A percentile compares a stretch with the other conserved stretches of the same genome.
Conservation (phyloP, 2,797 vertebrate genomes). For the Apogon talboti region DNA sequence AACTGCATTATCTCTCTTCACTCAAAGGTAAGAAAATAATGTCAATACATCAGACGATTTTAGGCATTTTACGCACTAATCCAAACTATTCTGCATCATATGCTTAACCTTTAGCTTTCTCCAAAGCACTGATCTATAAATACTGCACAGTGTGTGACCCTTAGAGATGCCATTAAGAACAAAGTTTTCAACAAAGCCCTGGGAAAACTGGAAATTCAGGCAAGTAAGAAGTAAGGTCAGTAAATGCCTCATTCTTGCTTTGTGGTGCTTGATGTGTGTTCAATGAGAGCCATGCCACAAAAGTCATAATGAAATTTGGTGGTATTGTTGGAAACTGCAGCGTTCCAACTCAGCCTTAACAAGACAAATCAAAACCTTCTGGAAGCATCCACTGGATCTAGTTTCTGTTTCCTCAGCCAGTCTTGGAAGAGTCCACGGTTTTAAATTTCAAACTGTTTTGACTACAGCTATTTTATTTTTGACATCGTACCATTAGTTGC, state of each 20-base stretch:
- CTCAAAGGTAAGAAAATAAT: too few relatives aligned
- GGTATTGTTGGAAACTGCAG: conserved; percentile 31
- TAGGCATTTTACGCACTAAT: too few relatives aligned
- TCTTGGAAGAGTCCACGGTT: conserved; percentile 33
- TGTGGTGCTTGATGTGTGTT: conserved; percentile 5
- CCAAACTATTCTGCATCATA: too few relatives aligned
- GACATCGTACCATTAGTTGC: background rate
- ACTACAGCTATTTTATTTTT: conserved; percentile 23
- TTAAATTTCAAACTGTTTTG: conserved; percentile 49
- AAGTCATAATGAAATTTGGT: conserved; percentile 39
- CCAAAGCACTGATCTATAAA: background rate
- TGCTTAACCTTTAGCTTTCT: background rate
- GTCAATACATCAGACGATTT: too few relatives aligned
- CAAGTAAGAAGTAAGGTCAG: conserved; percentile 2
- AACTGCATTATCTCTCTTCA: too few relatives aligned
- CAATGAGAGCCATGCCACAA: conserved; percentile 9
- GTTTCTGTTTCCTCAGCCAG: conserved; percentile 38
- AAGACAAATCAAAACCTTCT: conserved; percentile 44
- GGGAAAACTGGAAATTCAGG: conserved; percentile 17
- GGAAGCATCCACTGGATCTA: conserved; percentile 36
- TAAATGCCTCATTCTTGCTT: conserved; percentile 10
- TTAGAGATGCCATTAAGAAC: background rate
- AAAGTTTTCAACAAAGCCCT: conserved; percentile 11
- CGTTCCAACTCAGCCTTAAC: conserved; percentile 11
- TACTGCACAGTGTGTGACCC: background rate